Evolutionary conservation across 2,113 vertebrate species (phyloP).

Genomic region (Platysteira castanea): DNA sequence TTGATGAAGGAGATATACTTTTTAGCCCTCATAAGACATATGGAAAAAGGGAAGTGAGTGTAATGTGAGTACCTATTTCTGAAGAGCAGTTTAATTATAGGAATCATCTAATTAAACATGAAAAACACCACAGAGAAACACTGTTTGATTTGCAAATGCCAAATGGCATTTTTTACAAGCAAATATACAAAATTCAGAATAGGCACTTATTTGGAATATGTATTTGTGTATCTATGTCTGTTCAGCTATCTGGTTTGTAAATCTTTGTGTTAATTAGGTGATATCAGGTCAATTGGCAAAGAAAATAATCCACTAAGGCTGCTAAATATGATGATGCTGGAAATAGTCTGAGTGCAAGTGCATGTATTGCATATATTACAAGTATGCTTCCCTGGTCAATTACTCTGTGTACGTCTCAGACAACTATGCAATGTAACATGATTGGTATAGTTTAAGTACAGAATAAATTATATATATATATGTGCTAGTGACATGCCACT

Average conservation of each 20-base stretch:
- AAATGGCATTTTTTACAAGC: not conserved
- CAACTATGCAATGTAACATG: not conserved
- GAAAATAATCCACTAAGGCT: not conserved
- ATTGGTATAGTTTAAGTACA: not conserved
- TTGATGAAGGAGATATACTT: not conserved
- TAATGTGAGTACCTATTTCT: not conserved
- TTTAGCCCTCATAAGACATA: not conserved
- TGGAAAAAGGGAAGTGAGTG: not conserved
- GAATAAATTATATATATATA: not conserved
- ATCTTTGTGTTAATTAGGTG: not conserved
- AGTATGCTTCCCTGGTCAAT: not conserved
- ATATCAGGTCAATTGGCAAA: not conserved
- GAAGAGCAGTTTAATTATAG: not conserved
- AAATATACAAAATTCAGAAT: not conserved
- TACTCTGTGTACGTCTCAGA: not conserved
- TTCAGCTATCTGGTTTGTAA: not conserved
- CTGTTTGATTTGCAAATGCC: not conserved
- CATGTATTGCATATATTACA: not conserved
- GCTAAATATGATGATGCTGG: not conserved
- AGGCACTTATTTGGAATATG: not conserved
- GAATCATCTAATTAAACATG: not conserved
- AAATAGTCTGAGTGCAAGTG: not conserved
- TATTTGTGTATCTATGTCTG: not conserved
- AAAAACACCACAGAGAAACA: not conserved
- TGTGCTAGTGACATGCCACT: not conserved